Evolutionary conservation across 2,113 vertebrate genomes (phyloP).

Genomic region (western clawed frog (Xenopus tropicalis)): DNA sequence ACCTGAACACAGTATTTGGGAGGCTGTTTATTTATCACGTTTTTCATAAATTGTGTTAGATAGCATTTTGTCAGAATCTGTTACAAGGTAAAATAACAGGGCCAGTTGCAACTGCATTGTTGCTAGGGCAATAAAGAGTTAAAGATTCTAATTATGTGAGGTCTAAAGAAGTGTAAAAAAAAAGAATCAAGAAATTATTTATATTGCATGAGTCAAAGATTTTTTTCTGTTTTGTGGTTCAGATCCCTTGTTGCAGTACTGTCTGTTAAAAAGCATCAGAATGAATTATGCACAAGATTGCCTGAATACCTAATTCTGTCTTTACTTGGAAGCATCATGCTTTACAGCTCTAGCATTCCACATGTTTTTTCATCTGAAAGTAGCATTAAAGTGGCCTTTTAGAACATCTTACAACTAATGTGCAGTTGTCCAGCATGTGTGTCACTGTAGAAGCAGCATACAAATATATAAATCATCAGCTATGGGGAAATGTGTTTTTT

Average conservation of each 20-base stretch:
- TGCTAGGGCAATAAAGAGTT: slow-evolving; percentile 3
- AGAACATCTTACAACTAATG: no score
- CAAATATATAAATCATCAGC: no score
- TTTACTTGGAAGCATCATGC: slow-evolving; percentile 41
- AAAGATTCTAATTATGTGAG: not conserved
- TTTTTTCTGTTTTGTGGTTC: slow-evolving; percentile 39
- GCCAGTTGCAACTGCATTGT: no score
- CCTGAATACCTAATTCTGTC: slow-evolving; percentile 46
- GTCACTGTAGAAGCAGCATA: no score
- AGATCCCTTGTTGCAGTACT: slow-evolving; percentile 38
- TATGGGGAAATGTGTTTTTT: no score
- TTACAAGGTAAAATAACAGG: not conserved
- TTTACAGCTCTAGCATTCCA: slow-evolving; percentile 36
- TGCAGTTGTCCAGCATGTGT: no score
- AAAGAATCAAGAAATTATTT: slow-evolving; percentile 3
- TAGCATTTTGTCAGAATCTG: slow-evolving; percentile 38
- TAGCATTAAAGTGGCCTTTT: not conserved
- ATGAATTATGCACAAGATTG: slow-evolving; percentile 46
- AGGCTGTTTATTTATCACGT: slow-evolving; percentile 6
- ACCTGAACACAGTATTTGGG: not conserved
- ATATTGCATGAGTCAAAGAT: slow-evolving; percentile 39
- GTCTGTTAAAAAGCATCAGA: slow-evolving; percentile 43
- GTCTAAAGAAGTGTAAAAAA: no score
- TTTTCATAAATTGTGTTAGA: slow-evolving; percentile 40
- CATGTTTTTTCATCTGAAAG: slow-evolving; percentile 1